Conservation (phyloP, 2,888 invertebrate species). For the Hemaris fuciformis region DNA sequence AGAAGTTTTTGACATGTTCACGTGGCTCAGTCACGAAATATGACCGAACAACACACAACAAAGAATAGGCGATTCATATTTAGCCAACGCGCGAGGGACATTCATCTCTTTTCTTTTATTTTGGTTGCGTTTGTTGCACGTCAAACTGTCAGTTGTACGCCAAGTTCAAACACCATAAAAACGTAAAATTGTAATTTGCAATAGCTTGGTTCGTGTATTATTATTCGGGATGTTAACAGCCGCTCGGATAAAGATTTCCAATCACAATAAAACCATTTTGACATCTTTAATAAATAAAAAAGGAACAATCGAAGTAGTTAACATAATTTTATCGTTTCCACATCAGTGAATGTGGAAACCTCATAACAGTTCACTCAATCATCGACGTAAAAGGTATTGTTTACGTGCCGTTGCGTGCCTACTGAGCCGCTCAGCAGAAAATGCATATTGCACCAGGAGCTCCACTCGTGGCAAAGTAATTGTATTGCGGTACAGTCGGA, state of each 20-base stretch:
- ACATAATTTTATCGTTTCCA: neutral
- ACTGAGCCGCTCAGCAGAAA: conserved; percentile 10
- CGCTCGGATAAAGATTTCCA: no score
- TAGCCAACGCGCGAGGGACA: neutral
- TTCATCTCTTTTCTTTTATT: neutral
- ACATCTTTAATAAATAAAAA: no score
- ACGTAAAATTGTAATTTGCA: no score
- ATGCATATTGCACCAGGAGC: conserved; percentile 11
- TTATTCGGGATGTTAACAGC: no score
- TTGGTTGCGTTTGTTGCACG: neutral
- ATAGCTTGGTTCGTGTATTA: no score
- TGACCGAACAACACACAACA: neutral
- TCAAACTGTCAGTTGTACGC: neutral
- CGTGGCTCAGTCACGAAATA: neutral
- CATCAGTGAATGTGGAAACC: neutral
- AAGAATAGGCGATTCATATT: neutral
- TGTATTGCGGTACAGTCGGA: conserved; percentile 3
- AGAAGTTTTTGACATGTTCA: neutral
- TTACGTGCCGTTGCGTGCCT: neutral
- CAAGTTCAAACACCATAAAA: neutral
- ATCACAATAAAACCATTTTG: no score
- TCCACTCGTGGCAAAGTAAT: conserved; percentile 10
- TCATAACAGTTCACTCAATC: neutral
- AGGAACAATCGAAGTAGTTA: neutral
- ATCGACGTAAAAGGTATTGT: conserved; percentile 1